A percentile compares a stretch with the other conserved stretches of the same genome.
phyloP scores from a whole-genome alignment of 1,140 invertebrate species.

The Drosophila prosaltans region DNA sequence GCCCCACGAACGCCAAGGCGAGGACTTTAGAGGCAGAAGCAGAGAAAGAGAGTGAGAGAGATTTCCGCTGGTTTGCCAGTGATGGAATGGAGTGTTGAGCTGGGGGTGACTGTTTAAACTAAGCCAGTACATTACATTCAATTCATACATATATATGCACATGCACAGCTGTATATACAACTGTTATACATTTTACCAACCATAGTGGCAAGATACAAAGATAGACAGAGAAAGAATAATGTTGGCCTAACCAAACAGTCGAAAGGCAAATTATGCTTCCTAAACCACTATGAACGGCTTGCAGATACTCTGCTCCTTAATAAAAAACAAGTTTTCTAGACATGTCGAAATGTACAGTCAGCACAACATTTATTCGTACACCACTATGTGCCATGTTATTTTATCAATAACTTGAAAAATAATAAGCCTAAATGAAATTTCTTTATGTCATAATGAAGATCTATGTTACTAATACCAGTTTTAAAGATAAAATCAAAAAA shows the following conservation, averaged over 20 bases:
- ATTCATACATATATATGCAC: neutral
- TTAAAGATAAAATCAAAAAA: too few species aligned
- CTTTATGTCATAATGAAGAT: too few species aligned
- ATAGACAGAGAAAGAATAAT: neutral
- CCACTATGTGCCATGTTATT: too few species aligned
- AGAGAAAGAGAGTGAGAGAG: conserved; percentile 10
- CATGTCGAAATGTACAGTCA: too few species aligned
- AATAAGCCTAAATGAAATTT: too few species aligned
- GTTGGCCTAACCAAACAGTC: conserved; percentile 3
- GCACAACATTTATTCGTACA: too few species aligned
- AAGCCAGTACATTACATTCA: conserved; percentile 2
- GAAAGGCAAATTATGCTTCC: neutral
- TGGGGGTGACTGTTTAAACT: conserved; percentile 18
- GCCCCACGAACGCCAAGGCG: conserved; percentile 64
- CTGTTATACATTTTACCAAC: conserved; percentile 42
- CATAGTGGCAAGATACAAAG: neutral
- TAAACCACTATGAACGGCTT: neutral
- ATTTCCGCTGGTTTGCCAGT: neutral
- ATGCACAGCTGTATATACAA: conserved; percentile 26
- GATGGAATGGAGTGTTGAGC: neutral
- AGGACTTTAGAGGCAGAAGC: conserved; percentile 23
- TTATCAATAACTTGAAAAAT: too few species aligned
- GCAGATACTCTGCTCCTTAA: neutral
- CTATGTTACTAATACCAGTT: too few species aligned
- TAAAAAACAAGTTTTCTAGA: too few species aligned